Evolutionary conservation across 2,113 vertebrate species (phyloP).

Genomic region (Ochotona princeps): DNA sequence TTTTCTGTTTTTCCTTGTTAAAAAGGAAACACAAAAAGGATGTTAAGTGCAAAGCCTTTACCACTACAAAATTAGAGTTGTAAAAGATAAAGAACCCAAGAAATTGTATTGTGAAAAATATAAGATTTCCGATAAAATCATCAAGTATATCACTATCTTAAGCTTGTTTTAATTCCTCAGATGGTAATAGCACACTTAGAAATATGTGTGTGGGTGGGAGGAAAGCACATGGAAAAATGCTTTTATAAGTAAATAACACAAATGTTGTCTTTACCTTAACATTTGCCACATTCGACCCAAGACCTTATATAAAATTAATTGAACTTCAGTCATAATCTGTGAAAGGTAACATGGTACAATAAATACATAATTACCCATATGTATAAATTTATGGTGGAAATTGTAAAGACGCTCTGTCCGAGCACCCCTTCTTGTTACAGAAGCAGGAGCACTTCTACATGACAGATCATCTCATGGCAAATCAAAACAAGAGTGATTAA

Average conservation of each 20-base stretch:
- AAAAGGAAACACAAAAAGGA: slow-evolving; percentile 73
- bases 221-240: background rate
- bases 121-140: slow-evolving; percentile 68
- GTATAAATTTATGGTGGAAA: slow-evolving; percentile 2
- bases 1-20: slow-evolving; percentile 77
- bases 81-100: slow-evolving; percentile 70
- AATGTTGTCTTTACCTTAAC: slow-evolving; percentile 1
- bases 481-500: slow-evolving; percentile 20
- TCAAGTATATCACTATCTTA: slow-evolving; percentile 48
- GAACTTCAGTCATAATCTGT: background rate
- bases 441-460: background rate
- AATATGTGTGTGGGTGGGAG: background rate
- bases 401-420: background rate
- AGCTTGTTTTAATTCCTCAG: slow-evolving; percentile 39
- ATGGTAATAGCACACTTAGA: slow-evolving; percentile 35
- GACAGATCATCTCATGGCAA: background rate
- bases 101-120: slow-evolving; percentile 71
- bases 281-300: background rate
- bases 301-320: background rate
- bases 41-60: slow-evolving; percentile 79
- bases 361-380: background rate
- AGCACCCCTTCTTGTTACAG: background rate
- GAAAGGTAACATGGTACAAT: slow-evolving; percentile 14
- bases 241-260: background rate
- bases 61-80: slow-evolving; percentile 74